phyloP scores from a whole-genome alignment of 2,888 invertebrate genomes.

The Trachelus tabidus region DNA sequence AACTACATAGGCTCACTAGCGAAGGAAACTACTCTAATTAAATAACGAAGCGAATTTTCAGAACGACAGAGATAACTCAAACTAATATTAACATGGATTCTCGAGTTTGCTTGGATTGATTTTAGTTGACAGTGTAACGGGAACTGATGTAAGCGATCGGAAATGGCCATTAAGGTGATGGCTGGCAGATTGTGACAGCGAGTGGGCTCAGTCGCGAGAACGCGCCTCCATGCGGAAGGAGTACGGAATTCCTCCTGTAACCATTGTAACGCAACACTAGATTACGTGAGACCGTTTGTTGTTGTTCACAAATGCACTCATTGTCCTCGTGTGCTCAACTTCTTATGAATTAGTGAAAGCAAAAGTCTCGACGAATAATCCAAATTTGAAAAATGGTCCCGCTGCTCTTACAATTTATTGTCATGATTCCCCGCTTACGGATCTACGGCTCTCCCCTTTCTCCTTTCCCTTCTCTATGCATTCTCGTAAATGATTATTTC shows the following conservation, averaged over 20 bases:
- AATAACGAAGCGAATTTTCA: background rate
- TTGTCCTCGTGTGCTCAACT: background rate
- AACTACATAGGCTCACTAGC: background rate
- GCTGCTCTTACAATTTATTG: background rate
- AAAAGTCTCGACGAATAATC: background rate
- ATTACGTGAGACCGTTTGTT: background rate
- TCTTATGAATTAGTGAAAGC: background rate
- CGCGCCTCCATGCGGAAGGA: background rate
- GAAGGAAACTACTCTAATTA: background rate
- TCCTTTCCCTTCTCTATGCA: background rate
- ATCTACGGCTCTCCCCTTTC: background rate
- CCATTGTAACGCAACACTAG: background rate
- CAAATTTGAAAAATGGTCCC: background rate
- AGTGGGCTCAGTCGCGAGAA: background rate
- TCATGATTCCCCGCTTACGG: background rate
- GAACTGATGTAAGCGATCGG: background rate
- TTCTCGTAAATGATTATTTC: background rate
- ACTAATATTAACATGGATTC: background rate
- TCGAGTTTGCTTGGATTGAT: background rate
- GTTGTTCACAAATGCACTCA: background rate
- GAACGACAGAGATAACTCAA: background rate
- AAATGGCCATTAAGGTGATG: background rate
- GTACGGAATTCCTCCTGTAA: background rate
- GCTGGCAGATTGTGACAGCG: background rate
- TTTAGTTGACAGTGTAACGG: background rate